These are phyloP conservation scores for Tribolium freemani DNA, from an alignment of 2,888 invertebrate genomes.

Conservation along the genomic window DNA sequence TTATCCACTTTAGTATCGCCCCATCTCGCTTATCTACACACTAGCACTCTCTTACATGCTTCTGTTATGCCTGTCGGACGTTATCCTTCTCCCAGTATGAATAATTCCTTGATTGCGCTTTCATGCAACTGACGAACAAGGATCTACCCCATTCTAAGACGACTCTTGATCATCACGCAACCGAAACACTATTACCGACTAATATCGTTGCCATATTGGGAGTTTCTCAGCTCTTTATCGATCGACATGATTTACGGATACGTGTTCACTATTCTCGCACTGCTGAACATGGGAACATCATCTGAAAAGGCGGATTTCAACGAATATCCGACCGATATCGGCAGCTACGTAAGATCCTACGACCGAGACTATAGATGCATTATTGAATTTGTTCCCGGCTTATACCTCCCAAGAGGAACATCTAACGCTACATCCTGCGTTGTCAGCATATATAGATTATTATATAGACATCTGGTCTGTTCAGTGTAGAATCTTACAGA, in stretches of 20 bases:
- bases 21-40: constrained; percentile 65
- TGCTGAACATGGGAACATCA: constrained; percentile 57
- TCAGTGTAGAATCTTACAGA: constrained; percentile 66
- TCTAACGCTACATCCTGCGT: constrained; percentile 67
- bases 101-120: constrained; percentile 60
- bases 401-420: constrained; percentile 67
- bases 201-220: constrained; percentile 32
- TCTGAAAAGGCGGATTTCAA: constrained; percentile 51
- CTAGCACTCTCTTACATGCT: constrained; percentile 62
- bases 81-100: constrained; percentile 55
- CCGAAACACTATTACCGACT: constrained; percentile 31
- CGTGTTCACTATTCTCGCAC: constrained; percentile 64
- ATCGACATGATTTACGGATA: constrained; percentile 60
- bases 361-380: constrained; percentile 65
- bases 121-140: constrained; percentile 37
- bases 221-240: constrained; percentile 40
- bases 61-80: constrained; percentile 57
- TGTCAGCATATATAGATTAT: constrained; percentile 71
- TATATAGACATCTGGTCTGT: constrained; percentile 70
- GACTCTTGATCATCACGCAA: neutral
- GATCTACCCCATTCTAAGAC: constrained; percentile 1
- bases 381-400: constrained; percentile 69
- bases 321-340: constrained; percentile 52
- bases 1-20: constrained; percentile 68
- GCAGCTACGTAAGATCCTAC: constrained; percentile 52